A percentile compares a stretch with the other conserved stretches of the same genome.
These are phyloP conservation scores for Sardinella longiceps DNA, from an alignment of 2,797 vertebrate genomes.

Conservation along the genomic window DNA sequence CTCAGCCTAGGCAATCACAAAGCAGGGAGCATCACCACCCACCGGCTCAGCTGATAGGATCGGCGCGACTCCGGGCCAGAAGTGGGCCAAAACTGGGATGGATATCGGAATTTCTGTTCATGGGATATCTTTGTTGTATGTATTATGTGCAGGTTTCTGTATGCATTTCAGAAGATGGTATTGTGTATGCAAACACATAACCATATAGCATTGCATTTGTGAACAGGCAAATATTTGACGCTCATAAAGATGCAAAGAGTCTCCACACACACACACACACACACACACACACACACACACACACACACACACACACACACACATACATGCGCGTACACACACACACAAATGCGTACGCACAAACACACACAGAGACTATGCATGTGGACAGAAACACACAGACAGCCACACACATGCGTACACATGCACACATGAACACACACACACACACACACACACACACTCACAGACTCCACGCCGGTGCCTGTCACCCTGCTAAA, in stretches of 20 bases:
- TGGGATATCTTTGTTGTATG: too few relatives aligned
- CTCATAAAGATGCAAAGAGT: background rate
- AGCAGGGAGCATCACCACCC: background rate
- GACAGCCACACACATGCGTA: background rate
- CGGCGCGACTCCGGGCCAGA: background rate
- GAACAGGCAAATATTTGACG: too few relatives aligned
- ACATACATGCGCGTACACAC: background rate
- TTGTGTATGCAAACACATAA: too few relatives aligned
- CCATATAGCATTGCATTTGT: too few relatives aligned
- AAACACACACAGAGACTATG: background rate
- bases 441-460: background rate
- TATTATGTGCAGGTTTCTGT: too few relatives aligned
- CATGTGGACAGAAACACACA: background rate
- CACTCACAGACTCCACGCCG: background rate
- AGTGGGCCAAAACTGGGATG: background rate
- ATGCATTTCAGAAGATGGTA: too few relatives aligned
- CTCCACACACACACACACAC: background rate
- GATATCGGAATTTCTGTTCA: too few relatives aligned
- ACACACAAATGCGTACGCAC: background rate
- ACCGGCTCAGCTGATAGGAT: background rate
- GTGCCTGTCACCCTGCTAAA: background rate
- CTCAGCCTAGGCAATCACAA: background rate
- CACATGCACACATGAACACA: background rate
- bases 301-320: background rate
- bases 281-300: background rate